Conservation (phyloP, 2,888 invertebrate genomes). For the Diarsia rubi region DNA sequence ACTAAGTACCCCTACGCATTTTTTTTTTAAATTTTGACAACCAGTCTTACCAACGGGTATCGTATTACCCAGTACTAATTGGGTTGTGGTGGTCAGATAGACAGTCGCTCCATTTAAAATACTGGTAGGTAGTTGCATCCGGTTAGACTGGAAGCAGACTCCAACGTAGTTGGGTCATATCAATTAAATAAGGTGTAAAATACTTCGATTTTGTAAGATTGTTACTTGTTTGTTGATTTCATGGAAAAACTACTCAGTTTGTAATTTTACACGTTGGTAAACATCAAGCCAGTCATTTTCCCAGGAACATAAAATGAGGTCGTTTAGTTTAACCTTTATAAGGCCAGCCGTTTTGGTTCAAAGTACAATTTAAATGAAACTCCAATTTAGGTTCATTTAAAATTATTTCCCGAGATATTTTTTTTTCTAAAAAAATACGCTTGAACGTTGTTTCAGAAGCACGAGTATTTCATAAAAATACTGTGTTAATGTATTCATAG, state of each 20-base stretch:
- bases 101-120: too few relatives aligned
- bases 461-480: conserved; percentile 15
- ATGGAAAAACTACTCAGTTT: neutral
- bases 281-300: neutral
- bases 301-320: neutral
- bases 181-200: too few relatives aligned
- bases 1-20: too few relatives aligned
- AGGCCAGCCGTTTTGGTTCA: conserved; percentile 9
- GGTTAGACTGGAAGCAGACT: too few relatives aligned
- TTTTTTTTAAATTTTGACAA: too few relatives aligned
- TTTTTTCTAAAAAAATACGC: neutral
- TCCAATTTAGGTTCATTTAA: conserved; percentile 23
- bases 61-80: too few relatives aligned
- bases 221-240: too few relatives aligned
- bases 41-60: too few relatives aligned
- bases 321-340: neutral
- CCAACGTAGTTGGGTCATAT: too few relatives aligned
- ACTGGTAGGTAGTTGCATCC: too few relatives aligned
- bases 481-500: conserved; percentile 11
- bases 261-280: neutral
- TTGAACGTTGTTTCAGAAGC: neutral
- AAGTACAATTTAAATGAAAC: conserved; percentile 29
- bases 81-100: too few relatives aligned
- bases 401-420: conserved; percentile 2
- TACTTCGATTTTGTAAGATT: too few relatives aligned